A percentile compares a stretch with the other conserved stretches of the same genome.
Conservation (phyloP, 2,888 invertebrate genomes). For the Ichneumoninae sp. region DNA sequence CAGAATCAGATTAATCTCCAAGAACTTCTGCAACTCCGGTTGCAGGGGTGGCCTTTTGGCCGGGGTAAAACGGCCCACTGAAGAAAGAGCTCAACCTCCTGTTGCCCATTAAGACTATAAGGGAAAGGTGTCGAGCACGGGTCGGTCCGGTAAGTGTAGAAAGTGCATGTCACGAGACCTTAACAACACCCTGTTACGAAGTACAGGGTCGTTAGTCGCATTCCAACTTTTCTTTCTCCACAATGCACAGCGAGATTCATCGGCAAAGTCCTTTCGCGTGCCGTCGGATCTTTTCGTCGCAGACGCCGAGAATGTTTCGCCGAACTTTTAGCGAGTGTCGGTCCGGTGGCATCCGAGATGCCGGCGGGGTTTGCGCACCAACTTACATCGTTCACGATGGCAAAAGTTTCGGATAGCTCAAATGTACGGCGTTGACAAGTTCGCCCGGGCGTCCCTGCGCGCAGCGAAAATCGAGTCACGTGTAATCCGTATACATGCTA, state of each 20-base stretch:
- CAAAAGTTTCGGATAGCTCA: constrained; percentile 58
- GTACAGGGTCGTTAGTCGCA: not conserved
- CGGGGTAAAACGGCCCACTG: not conserved
- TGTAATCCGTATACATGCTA: constrained; percentile 23
- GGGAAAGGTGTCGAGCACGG: not conserved
- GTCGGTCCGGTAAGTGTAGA: not conserved
- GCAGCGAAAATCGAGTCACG: constrained; percentile 22
- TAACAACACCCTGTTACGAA: not conserved
- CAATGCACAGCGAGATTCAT: not conserved
- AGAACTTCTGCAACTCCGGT: too few species aligned
- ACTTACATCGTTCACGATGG: constrained; percentile 42
- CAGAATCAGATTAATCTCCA: too few species aligned
- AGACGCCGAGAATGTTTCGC: constrained; percentile 16
- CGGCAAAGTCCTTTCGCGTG: not conserved
- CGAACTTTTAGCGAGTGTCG: constrained; percentile 1
- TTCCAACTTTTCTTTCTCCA: not conserved
- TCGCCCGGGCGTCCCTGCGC: constrained; percentile 8
- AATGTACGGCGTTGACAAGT: constrained; percentile 41
- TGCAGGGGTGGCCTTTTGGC: too few species aligned
- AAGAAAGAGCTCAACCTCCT: not conserved
- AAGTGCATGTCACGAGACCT: not conserved
- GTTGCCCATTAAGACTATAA: not conserved
- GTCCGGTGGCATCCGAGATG: constrained; percentile 1
- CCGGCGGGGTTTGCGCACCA: constrained; percentile 14
- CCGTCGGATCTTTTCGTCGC: not conserved